Evolutionary conservation across 2,888 invertebrate species (phyloP).

Genomic region (Stenoptilia bipunctidactyla): DNA sequence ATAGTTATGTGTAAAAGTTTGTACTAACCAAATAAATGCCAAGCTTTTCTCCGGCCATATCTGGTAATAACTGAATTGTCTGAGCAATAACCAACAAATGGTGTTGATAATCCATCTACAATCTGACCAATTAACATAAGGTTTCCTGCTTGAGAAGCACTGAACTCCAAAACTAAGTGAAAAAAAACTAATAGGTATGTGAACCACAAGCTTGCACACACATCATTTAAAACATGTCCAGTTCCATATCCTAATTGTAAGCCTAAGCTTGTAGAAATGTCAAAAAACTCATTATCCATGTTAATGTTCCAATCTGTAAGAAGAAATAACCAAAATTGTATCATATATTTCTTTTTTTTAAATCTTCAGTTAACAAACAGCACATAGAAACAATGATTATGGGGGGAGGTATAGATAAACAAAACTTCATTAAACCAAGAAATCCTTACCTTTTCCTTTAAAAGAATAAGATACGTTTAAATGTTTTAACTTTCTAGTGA

Average conservation of each 20-base stretch:
- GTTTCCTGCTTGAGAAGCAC: conserved; percentile 68
- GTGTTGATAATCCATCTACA: conserved; percentile 88
- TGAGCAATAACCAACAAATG: conserved; percentile 88
- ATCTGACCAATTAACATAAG: conserved; percentile 86
- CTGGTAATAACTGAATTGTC: conserved; percentile 78
- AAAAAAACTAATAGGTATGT: conserved; percentile 90
- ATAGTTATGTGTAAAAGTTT: too few species aligned
- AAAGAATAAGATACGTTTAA: too few species aligned
- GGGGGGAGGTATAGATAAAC: too few species aligned
- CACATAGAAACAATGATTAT: too few species aligned
- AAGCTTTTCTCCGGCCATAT: conserved; percentile 87
- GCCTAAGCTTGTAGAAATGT: conserved; percentile 49
- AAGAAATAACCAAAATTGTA: too few species aligned
- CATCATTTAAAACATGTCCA: conserved; percentile 92
- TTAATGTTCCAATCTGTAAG: conserved; percentile 9
- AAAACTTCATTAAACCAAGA: too few species aligned
- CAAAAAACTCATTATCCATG: conserved; percentile 61
- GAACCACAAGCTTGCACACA: conserved; percentile 96
- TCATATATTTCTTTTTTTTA: too few species aligned
- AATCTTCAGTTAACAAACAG: too few species aligned
- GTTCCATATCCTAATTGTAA: conserved; percentile 76
- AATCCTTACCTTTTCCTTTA: too few species aligned
- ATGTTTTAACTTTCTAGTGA: too few species aligned
- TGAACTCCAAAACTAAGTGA: conserved; percentile 71
- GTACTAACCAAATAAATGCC: conserved; percentile 90